Evolutionary conservation across 2,888 invertebrate species (phyloP).

Genomic region (Callinectes sapidus): DNA sequence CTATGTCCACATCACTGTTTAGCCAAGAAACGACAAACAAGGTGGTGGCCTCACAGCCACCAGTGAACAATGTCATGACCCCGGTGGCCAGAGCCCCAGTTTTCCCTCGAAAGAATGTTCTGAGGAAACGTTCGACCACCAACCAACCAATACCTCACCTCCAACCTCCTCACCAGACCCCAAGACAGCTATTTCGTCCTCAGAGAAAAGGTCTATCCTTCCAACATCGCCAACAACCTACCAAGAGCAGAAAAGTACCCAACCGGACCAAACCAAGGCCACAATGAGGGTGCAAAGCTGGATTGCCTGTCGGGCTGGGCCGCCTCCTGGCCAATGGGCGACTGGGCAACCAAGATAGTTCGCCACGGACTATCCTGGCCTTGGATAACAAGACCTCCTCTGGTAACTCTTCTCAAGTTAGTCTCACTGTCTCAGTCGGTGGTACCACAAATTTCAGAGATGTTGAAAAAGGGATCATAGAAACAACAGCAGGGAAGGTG

Average conservation of each 20-base stretch:
- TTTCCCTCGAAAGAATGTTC: too few relatives aligned
- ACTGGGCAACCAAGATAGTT: background rate
- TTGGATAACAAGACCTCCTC: background rate
- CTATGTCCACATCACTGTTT: background rate
- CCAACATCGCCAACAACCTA: background rate
- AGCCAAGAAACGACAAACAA: background rate
- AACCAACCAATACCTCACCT: background rate
- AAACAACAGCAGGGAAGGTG: background rate
- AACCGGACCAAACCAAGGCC: background rate
- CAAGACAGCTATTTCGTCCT: background rate
- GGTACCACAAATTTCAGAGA: background rate
- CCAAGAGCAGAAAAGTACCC: background rate
- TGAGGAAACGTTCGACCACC: background rate
- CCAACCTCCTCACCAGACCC: background rate
- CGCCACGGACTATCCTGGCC: background rate
- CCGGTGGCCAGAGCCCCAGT: background rate
- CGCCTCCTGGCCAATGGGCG: background rate
- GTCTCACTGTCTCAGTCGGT: background rate
- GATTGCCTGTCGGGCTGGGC: background rate
- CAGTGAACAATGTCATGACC: background rate
- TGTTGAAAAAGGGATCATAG: background rate
- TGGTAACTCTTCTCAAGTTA: background rate
- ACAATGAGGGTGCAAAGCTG: background rate
- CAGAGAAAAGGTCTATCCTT: background rate
- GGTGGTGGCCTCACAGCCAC: background rate